These are phyloP conservation scores for Caenorhabditis briggsae DNA, from an alignment of 1,140 invertebrate genomes.

Conservation along the genomic window DNA sequence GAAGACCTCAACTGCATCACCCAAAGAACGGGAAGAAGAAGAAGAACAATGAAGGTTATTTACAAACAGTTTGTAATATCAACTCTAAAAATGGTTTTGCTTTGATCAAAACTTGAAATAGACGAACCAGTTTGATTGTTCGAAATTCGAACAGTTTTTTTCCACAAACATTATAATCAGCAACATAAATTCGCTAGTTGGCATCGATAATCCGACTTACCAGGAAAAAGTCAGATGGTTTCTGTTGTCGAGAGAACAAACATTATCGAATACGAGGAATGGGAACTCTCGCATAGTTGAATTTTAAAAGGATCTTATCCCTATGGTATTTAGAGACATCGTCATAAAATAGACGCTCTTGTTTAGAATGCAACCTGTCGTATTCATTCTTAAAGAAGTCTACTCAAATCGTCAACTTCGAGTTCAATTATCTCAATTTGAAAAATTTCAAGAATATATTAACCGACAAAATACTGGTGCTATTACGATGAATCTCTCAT, in stretches of 20 bases:
- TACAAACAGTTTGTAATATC: constrained; percentile 20
- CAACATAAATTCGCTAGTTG: not conserved
- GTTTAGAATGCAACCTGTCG: no score
- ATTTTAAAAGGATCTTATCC: no score
- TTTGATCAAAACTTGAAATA: constrained; percentile 42
- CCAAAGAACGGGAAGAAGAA: not conserved
- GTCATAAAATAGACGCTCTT: no score
- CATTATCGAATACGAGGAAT: not conserved
- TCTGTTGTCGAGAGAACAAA: not conserved
- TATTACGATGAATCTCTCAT: no score
- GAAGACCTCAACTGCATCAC: not conserved
- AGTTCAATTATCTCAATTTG: no score
- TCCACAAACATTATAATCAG: constrained; percentile 28
- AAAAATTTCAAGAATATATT: no score
- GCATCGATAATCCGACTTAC: constrained; percentile 25
- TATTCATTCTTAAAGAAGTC: no score
- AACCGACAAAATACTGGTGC: no score
- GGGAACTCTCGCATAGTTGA: no score
- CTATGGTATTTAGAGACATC: no score
- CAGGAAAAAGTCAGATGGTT: not conserved
- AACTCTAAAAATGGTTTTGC: not conserved
- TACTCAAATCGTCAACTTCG: no score
- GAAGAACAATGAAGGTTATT: constrained; percentile 1
- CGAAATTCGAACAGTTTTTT: not conserved
- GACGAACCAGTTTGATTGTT: constrained; percentile 27